These are phyloP conservation scores for Cyprinodon tularosa DNA, from an alignment of 2,113 vertebrate species.

Conservation along the genomic window DNA sequence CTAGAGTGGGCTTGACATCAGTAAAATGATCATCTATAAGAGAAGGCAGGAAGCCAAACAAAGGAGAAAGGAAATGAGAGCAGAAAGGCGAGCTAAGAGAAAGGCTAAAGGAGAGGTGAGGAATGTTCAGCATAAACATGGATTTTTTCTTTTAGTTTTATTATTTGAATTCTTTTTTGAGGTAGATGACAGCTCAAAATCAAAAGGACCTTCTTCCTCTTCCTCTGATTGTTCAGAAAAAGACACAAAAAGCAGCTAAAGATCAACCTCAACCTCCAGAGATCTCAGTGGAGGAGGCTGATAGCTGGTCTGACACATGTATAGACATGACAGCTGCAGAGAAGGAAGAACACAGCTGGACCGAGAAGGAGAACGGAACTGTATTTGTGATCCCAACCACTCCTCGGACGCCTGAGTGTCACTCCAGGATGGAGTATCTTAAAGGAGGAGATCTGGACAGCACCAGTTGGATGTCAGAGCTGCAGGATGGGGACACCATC, in stretches of 20 bases:
- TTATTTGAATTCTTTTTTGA: background rate
- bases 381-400: constrained; percentile 78
- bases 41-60: constrained; percentile 86
- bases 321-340: constrained; percentile 18
- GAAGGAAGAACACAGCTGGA: constrained; percentile 50
- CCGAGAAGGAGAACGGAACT: constrained; percentile 70
- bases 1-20: constrained; percentile 88
- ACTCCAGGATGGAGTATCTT: constrained; percentile 76
- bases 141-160: background rate
- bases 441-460: constrained; percentile 72
- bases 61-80: constrained; percentile 81
- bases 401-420: constrained; percentile 46
- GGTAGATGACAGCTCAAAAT: background rate
- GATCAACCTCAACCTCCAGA: constrained; percentile 25
- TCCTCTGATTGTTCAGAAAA: constrained; percentile 42
- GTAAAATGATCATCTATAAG: constrained; percentile 87
- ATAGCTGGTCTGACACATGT: constrained; percentile 43
- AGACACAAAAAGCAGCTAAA: constrained; percentile 43
- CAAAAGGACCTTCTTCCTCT: background rate
- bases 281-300: constrained; percentile 70
- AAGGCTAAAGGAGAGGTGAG: constrained; percentile 76
- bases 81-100: constrained; percentile 81
- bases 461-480: constrained; percentile 71
- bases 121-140: background rate
- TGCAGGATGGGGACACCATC: constrained; percentile 79